Evolutionary conservation across 2,888 invertebrate genomes (phyloP), one percentile per base, ranked within the genome.

Genomic region (Watsonalla cultraria): DNA sequence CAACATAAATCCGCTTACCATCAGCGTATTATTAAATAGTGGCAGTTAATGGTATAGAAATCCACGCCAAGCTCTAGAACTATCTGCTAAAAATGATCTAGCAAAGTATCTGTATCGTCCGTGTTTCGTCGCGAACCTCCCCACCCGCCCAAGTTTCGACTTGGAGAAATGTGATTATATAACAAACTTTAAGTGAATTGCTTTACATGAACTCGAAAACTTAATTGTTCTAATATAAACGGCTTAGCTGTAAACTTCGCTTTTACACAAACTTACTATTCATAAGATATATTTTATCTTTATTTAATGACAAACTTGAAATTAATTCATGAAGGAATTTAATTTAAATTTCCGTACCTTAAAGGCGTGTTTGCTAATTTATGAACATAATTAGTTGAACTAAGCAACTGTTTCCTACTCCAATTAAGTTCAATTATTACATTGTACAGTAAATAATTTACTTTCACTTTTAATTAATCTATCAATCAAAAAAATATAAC

Each of bases 221-320:
- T 81, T 78, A 80, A 83, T 86, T 85, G 84, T 85, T 86, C 73
- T 74, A 78, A 81, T 76, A 77, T 82, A 82, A 86, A 80, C 77
- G 76, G 72, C 81, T 85, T 81, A 79, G 70, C 64, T 68, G 62
- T 65, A 68, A 81, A 84, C 78, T 82, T 84, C 75, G 76, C 73
- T 79, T 71, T 81, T 64, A 71, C 72, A 70, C 67, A 80, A 80
- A 75, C 73, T 73, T 66, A 71, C 66, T 69, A 49, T 37, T 42
- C 42, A 42, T 42, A 42, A 42, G 42, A 11, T 11, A 42, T 42
- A 8, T 42, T 42, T 42, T 42, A 8, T 42, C 42, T 11, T 5
- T 42, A 42, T 42, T 42, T 42, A 42, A 42, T 42, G 42, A 42
- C 42, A 42, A 42, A 42, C 42, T 11, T 11, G 11, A 42, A 5